phyloP scores from a whole-genome alignment of 2,113 vertebrate species.

The Stigmatopora nigra region DNA sequence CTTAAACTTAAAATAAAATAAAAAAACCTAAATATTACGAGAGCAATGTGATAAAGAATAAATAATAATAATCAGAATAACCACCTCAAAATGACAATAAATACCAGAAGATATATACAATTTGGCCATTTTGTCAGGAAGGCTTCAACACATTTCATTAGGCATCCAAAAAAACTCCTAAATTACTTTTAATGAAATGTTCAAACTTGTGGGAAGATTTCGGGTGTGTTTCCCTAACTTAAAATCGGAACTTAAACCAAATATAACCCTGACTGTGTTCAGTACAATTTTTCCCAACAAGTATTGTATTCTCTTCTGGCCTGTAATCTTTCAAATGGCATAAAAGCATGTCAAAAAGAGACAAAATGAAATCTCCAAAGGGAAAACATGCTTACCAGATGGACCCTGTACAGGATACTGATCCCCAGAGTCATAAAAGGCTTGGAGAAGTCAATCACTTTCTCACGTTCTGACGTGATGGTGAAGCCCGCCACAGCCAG shows the following conservation, averaged over 20 bases:
- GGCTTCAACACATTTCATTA: too few relatives aligned
- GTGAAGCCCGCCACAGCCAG: slow-evolving; percentile 90
- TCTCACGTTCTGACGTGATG: slow-evolving; percentile 90
- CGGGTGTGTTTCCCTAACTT: background rate
- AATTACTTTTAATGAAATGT: background rate
- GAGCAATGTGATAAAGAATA: background rate
- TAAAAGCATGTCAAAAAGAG: slow-evolving; percentile 26
- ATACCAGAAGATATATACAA: too few relatives aligned
- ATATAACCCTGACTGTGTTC: background rate
- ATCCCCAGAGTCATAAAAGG: slow-evolving; percentile 91
- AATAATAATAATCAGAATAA: too few relatives aligned
- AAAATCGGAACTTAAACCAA: background rate
- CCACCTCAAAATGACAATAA: too few relatives aligned
- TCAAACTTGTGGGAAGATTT: background rate
- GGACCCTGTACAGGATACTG: slow-evolving; percentile 89
- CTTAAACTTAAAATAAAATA: background rate
- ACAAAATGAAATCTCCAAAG: slow-evolving; percentile 25
- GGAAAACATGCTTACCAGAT: slow-evolving; percentile 73
- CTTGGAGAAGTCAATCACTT: slow-evolving; percentile 95
- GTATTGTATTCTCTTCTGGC: background rate
- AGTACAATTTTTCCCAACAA: slow-evolving; percentile 10
- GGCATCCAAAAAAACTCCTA: too few relatives aligned
- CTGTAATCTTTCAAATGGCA: slow-evolving; percentile 11
- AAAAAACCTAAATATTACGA: background rate
- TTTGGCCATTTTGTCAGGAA: too few relatives aligned